phyloP scores from a whole-genome alignment of 2,113 vertebrate genomes.

The Coregonus clupeaformis region DNA sequence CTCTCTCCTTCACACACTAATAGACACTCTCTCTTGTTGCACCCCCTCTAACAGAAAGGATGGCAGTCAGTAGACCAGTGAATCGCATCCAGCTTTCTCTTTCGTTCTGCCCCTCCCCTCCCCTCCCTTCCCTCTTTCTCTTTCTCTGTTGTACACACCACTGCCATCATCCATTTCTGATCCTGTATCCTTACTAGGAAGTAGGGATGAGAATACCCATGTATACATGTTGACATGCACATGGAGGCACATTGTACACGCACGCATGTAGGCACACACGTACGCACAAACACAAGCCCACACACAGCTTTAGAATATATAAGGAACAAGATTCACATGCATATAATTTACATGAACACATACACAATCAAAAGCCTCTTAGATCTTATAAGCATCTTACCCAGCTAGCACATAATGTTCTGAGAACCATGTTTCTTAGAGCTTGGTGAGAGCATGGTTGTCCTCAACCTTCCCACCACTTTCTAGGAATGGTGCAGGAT shows the following conservation, averaged over 20 bases:
- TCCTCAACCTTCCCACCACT: no score
- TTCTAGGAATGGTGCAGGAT: no score
- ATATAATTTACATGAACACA: background rate
- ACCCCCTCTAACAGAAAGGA: background rate
- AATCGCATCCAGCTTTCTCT: background rate
- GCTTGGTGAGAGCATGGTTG: no score
- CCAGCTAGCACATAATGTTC: no score
- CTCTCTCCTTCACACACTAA: background rate
- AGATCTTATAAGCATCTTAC: no score
- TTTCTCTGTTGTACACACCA: background rate
- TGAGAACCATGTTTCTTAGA: no score
- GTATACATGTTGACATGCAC: background rate
- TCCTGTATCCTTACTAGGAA: background rate
- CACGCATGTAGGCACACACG: slow-evolving; percentile 12
- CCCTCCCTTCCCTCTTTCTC: no score
- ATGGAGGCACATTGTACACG: background rate
- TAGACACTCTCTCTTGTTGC: background rate
- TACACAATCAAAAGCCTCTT: no score
- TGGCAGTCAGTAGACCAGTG: background rate
- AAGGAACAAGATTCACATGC: background rate
- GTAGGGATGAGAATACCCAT: background rate
- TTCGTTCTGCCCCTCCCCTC: background rate
- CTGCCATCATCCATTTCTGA: background rate
- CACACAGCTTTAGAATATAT: background rate
- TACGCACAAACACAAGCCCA: background rate